phyloP scores from a whole-genome alignment of 2,797 vertebrate species.

The Pygocentrus nattereri region DNA sequence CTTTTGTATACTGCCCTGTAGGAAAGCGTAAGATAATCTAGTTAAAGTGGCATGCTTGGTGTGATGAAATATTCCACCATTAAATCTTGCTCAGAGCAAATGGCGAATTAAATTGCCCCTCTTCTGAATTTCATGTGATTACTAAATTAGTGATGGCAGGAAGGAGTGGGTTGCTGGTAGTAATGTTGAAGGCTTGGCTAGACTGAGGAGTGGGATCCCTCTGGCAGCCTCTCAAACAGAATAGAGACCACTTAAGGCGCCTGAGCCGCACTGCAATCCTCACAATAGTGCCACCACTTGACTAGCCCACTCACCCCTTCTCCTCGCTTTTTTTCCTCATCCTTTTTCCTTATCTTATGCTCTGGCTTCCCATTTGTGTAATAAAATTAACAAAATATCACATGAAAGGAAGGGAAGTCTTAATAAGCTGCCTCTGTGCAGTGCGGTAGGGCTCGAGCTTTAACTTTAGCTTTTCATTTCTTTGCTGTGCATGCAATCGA shows the following conservation, averaged over 20 bases:
- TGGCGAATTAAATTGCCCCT: constrained; percentile 66
- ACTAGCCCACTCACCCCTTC: constrained; percentile 25
- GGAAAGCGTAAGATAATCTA: constrained; percentile 66
- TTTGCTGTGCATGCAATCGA: background rate
- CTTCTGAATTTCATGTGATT: constrained; percentile 66
- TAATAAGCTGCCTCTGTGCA: background rate
- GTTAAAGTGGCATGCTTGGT: constrained; percentile 64
- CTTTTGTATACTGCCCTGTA: constrained; percentile 66
- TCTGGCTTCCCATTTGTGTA: background rate
- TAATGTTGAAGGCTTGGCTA: constrained; percentile 52
- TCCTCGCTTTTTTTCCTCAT: background rate
- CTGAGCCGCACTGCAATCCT: background rate
- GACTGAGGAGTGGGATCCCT: constrained; percentile 40
- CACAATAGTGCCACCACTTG: constrained; percentile 27
- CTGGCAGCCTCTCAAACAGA: constrained; percentile 48
- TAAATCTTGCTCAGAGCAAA: constrained; percentile 66
- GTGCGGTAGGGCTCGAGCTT: background rate
- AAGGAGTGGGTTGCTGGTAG: constrained; percentile 55
- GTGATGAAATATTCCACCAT: constrained; percentile 66
- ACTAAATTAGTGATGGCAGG: constrained; percentile 66
- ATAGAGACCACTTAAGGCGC: constrained; percentile 45
- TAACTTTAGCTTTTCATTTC: background rate
- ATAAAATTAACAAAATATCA: background rate
- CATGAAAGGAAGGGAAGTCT: background rate
- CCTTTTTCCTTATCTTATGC: constrained; percentile 31